Conservation (phyloP, 2,888 invertebrate species). For the Tetragonula carbonaria region DNA sequence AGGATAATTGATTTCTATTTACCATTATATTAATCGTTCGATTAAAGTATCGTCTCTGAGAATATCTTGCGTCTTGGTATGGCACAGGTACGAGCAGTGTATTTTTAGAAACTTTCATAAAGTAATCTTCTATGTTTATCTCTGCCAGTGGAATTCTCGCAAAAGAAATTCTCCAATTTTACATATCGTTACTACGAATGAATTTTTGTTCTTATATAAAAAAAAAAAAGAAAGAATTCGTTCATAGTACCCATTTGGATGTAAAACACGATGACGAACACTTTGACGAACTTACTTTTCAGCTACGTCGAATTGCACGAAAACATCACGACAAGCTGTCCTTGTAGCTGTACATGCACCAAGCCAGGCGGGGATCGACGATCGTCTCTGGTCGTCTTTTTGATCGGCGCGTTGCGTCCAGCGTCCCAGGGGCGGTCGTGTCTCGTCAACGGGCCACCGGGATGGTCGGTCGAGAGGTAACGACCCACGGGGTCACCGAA, state of each 20-base stretch:
- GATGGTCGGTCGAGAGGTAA: slow-evolving; percentile 66
- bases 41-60: not conserved
- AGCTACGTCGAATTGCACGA: slow-evolving; percentile 44
- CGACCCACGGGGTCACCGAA: slow-evolving; percentile 68
- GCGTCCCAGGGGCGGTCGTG: slow-evolving; percentile 69
- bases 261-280: not conserved
- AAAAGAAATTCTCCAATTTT: too few relatives aligned
- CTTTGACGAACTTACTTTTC: not conserved
- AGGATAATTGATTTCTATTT: not conserved
- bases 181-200: too few relatives aligned
- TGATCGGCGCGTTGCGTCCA: slow-evolving; percentile 54
- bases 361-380: not conserved
- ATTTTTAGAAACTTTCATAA: not conserved
- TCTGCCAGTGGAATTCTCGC: not conserved
- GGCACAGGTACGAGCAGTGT: not conserved
- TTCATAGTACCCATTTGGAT: not conserved
- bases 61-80: not conserved
- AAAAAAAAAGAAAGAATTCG: not conserved
- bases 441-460: slow-evolving; percentile 72
- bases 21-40: not conserved
- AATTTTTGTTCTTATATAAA: too few relatives aligned
- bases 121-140: not conserved
- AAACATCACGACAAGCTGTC: slow-evolving; percentile 30
- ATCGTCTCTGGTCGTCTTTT: slow-evolving; percentile 38
- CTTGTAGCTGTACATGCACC: not conserved